Base-by-base conservation (phyloP, 2,797 vertebrate species). In the Pseudocheirus occidentalis region DNA sequence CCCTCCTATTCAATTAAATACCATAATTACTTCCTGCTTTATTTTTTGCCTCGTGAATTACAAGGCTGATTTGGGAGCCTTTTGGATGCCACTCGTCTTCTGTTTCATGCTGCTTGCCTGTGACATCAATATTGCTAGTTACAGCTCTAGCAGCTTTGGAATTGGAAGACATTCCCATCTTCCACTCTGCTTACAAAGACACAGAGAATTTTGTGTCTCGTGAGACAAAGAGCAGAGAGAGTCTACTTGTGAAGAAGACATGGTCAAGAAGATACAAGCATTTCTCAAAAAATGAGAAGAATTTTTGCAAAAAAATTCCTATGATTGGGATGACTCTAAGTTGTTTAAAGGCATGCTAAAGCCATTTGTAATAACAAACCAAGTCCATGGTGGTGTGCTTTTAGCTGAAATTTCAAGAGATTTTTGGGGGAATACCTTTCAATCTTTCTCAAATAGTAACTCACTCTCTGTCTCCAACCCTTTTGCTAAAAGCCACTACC, bases 381-480 rank as follows among this genome's bases (percentile, higher is more conserved):
- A 46, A 87, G 40, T 87, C 40, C 24, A 87, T 50, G 73, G 27
- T 46, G 40, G 40, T 87, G 40, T 50, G 73, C 73, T 87, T 87
- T 50, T 50, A 87, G 73, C 40, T 87, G 73, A 58, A 53, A 46
- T 53, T 29, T 94, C 90, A 91, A 94, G 89, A 91, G 34, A 55
- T n/a, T 91, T 73, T 73, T 95, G 90, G 29, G 92, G 55, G 55
- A 95, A 56, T 16, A 91, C 92, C 92, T 87, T 9, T 95, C 90
- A 91, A 0, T 66, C 50, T 91, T 94, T 95, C 12, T 90, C 55
- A 29, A 94, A 95, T 10, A 93, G 34, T 94, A 91, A 93, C 81
- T 66, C 91, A 92, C 52, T 87, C 10, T 91, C 0, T 31, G 27
- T 95, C 57, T 87, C 27, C 11, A n/a, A 93, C 6, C n/a, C 62